phyloP scores from a whole-genome alignment of 2,888 invertebrate species.

The Mechanitis messenoides region DNA sequence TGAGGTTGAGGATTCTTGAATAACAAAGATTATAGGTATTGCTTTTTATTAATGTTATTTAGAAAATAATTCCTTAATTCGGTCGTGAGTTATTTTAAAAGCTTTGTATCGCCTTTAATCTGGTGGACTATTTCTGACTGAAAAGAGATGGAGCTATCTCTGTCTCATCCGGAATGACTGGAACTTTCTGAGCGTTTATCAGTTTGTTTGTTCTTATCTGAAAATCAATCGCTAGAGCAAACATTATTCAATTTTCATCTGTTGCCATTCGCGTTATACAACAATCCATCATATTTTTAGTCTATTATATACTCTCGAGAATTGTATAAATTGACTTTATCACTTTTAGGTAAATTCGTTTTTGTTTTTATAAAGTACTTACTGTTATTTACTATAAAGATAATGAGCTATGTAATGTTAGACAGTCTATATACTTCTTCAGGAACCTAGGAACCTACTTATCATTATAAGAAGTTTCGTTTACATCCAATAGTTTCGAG shows the following conservation, averaged over 20 bases:
- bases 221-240: constrained; percentile 45
- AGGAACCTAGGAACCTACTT: too few relatives aligned
- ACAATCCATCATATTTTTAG: constrained; percentile 22
- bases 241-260: constrained; percentile 39
- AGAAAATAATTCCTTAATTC: constrained; percentile 6
- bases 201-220: constrained; percentile 36
- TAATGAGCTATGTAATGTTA: too few relatives aligned
- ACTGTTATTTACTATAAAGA: too few relatives aligned
- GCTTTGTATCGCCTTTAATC: constrained; percentile 19
- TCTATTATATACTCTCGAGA: constrained; percentile 3
- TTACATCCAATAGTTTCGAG: too few relatives aligned
- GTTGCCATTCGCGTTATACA: constrained; percentile 27
- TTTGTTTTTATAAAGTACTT: neutral
- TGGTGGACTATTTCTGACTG: constrained; percentile 21
- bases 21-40: neutral
- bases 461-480: too few relatives aligned
- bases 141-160: constrained; percentile 36
- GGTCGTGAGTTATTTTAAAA: constrained; percentile 17
- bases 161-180: constrained; percentile 34
- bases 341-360: constrained; percentile 10
- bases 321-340: constrained; percentile 9
- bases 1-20: neutral
- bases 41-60: neutral
- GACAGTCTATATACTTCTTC: too few relatives aligned
- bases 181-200: constrained; percentile 30